Evolutionary conservation across 2,797 vertebrate genomes (phyloP), one percentile per base, ranked within the genome.

Genomic region (Denticeps clupeoides): DNA sequence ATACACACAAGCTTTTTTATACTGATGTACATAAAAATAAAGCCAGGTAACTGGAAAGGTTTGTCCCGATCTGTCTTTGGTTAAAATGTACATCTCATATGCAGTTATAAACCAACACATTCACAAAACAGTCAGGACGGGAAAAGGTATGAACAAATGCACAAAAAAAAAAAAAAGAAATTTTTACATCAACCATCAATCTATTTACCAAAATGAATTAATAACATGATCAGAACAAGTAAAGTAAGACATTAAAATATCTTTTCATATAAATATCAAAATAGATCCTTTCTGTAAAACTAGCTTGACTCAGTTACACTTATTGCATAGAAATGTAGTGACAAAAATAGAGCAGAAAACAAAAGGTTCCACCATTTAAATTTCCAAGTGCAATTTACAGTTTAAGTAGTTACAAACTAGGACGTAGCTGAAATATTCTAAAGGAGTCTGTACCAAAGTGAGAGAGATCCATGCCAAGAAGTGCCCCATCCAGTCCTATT

Each of bases 271-370:
- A 94, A 96, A 95, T 93, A 95, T 51, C 80, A 89, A 89, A 89
- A 89, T 87, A 88, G 81, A 89, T 82, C 63, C 47, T 72, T 65
- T 83, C 81, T 86, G 82, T 81, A 82, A 83, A 86, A 83, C 78
- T 70, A 77, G 74, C 77, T 79, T 64, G 69, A 73, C 70, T 71
- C 73, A 74, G 72, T 79, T 68, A 73, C 67, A 67, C 71, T 71
- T 69, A 69, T 85, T 94, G 87, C 92, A 93, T 93, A 95, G 89
- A 91, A 86, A 88, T 86, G 86, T 88, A 88, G 84, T 87, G 82
- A 87, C 60, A 70, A 59, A 43, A 33, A 28, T 21, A 53, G 8
- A 41, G n/a, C 37, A 51, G 46, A 18, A 51, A 33, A 65, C 56
- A 45, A 44, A 32, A 27, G 22, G 44, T 48, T 47, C 59, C 45